Base-by-base conservation (phyloP, 2,113 vertebrate genomes). In the Gavialis gangeticus region DNA sequence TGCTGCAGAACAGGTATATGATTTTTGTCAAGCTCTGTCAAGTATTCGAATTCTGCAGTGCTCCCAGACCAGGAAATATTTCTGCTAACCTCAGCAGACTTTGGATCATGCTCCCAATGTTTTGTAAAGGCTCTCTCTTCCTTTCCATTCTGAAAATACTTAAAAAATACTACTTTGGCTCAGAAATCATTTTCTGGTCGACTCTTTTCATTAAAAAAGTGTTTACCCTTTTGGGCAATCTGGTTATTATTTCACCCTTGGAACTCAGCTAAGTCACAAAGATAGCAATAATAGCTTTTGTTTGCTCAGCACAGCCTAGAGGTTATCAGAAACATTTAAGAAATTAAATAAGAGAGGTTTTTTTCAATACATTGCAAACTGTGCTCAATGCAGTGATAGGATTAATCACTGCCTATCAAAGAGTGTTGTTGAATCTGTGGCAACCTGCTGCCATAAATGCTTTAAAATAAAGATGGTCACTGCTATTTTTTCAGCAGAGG, bases 311-410 rank as follows among this genome's bases (percentile, higher is more conserved):
- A 94, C 83, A 58, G 58, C 71, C 91, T 86, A 86, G 79, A 91
- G 88, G 87, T 97, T 97, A 97, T 97, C 94, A 85, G 73, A 96
- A 95, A 89, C 69, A 75, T 79, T 86, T 95, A 94, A 92, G 86
- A 88, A 97, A 93, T 93, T 93, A 93, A 75, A 95, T 78, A 96
- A 88, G 90, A 94, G 80, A 87, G 63, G 46, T 9, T 46, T 46
- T 21, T 92, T 93, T 85, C 90, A 66, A 78, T 96, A 78, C 92
- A 91, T 82, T 92, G 59, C 25, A 88, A 80, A 80, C 54, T 89
- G 2, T 16, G 64, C 64, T 96, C 83, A 91, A 79, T 91, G 89
- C 85, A 91, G 76, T 5, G 9, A 64, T 81, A 92, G 86, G 46
- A 95, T 95, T 96, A 97, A 94, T 95, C 59, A 90, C 12, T 56